A percentile compares a stretch with the other conserved stretches of the same genome.
These are phyloP conservation scores for Calypte anna DNA, from an alignment of 2,113 vertebrate genomes.

Conservation along the genomic window DNA sequence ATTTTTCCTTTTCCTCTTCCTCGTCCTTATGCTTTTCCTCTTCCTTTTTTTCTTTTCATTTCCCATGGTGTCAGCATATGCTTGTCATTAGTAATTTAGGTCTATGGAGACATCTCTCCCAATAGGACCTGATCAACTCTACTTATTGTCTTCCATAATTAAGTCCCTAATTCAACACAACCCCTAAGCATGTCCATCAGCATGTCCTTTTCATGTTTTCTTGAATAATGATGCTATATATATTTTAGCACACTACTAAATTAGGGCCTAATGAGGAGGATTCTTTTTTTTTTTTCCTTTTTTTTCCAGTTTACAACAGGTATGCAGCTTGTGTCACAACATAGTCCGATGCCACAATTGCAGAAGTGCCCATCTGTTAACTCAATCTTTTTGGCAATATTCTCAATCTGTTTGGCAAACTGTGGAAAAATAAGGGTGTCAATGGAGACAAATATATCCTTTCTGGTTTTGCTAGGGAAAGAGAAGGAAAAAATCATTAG, in stretches of 20 bases:
- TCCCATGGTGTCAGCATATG: not conserved
- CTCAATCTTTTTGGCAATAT: not conserved
- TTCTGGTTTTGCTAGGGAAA: not conserved
- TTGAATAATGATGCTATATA: not conserved
- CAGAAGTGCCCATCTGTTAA: accelerated
- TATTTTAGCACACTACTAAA: not conserved
- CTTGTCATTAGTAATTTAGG: not conserved
- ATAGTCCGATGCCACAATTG: not conserved
- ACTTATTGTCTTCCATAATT: not conserved
- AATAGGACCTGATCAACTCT: constrained; percentile 7
- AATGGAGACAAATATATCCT: not conserved
- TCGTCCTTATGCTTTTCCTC: too few species aligned
- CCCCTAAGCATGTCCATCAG: constrained; percentile 1
- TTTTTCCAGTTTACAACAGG: not conserved
- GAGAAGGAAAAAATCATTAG: not conserved
- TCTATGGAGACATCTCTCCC: not conserved
- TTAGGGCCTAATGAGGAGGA: not conserved
- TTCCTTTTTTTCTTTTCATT: not conserved
- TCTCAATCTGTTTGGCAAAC: accelerated
- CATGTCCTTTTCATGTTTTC: not conserved
- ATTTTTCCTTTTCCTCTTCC: too few species aligned
- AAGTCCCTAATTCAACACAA: constrained; percentile 28
- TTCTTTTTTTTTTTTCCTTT: not conserved
- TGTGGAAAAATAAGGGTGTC: not conserved
- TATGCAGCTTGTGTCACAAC: not conserved